Evolutionary conservation across 2,888 invertebrate genomes (phyloP).

Genomic region (Hedychridium roseum): DNA sequence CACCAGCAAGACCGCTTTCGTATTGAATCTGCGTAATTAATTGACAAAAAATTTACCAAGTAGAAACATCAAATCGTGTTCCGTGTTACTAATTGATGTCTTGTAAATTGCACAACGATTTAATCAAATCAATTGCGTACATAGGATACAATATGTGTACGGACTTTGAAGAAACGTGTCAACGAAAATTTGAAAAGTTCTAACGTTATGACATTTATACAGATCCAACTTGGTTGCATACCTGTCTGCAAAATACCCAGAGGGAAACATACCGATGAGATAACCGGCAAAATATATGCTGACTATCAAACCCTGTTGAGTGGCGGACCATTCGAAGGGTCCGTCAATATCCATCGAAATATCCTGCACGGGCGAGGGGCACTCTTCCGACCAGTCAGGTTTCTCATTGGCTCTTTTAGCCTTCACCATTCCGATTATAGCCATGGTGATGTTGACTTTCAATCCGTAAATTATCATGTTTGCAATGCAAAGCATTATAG

Average conservation of each 20-base stretch:
- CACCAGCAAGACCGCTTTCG: constrained; percentile 51
- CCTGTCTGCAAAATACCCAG: constrained; percentile 59
- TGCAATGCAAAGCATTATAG: constrained; percentile 58
- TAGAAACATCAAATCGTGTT: no score
- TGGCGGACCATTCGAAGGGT: constrained; percentile 52
- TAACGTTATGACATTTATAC: background rate
- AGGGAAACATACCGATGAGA: constrained; percentile 57
- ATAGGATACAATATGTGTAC: no score
- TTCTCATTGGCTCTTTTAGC: constrained; percentile 1
- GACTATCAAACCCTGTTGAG: constrained; percentile 52
- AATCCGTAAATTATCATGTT: constrained; percentile 60
- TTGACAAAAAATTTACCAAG: no score
- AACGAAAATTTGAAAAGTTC: no score
- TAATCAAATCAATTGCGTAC: background rate
- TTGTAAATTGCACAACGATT: no score
- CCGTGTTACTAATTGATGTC: background rate
- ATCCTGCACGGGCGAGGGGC: constrained; percentile 27
- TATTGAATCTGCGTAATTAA: constrained; percentile 48
- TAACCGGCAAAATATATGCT: constrained; percentile 60
- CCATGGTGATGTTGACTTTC: constrained; percentile 55
- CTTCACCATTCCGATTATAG: constrained; percentile 59
- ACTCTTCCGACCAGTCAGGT: constrained; percentile 29
- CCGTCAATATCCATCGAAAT: constrained; percentile 42
- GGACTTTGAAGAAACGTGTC: no score
- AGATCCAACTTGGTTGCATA: constrained; percentile 17